A percentile compares a stretch with the other conserved stretches of the same genome.
Conservation (phyloP, 2,113 vertebrate genomes). For the Lamprologus speciosus region DNA sequence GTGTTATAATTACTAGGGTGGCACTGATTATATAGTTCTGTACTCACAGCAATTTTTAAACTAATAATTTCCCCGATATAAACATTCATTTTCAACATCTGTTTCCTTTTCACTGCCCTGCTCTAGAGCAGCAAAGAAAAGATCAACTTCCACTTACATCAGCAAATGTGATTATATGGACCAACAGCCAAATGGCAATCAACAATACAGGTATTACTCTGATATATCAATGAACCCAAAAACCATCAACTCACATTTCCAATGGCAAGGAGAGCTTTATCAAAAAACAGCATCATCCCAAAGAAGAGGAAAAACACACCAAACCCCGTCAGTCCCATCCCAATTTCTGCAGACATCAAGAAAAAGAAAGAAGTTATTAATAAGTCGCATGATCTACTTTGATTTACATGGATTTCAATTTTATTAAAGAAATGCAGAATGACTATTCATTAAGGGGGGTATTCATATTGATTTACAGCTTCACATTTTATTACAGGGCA, state of each 20-base stretch:
- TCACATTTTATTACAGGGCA: background rate
- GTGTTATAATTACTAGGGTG: background rate
- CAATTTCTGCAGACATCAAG: slow-evolving; percentile 79
- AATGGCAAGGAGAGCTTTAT: slow-evolving; percentile 96
- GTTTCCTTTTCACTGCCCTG: background rate
- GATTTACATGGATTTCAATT: background rate
- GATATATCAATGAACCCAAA: background rate
- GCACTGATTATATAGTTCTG: background rate
- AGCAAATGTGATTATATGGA: background rate
- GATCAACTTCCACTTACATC: background rate
- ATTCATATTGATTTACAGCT: background rate
- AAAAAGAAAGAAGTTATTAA: background rate
- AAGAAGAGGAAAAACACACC: slow-evolving; percentile 98
- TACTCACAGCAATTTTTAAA: background rate
- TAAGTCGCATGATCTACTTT: background rate
- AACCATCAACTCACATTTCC: slow-evolving; percentile 84
- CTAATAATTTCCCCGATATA: background rate
- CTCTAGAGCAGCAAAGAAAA: background rate
- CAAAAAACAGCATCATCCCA: slow-evolving; percentile 99
- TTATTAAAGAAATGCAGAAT: background rate
- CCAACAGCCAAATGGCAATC: background rate
- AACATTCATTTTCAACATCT: background rate
- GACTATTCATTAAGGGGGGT: background rate
- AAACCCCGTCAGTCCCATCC: slow-evolving; percentile 96
- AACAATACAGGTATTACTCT: no score